Evolutionary conservation across 2,888 invertebrate species (phyloP).

Genomic region (Eulithis testata): DNA sequence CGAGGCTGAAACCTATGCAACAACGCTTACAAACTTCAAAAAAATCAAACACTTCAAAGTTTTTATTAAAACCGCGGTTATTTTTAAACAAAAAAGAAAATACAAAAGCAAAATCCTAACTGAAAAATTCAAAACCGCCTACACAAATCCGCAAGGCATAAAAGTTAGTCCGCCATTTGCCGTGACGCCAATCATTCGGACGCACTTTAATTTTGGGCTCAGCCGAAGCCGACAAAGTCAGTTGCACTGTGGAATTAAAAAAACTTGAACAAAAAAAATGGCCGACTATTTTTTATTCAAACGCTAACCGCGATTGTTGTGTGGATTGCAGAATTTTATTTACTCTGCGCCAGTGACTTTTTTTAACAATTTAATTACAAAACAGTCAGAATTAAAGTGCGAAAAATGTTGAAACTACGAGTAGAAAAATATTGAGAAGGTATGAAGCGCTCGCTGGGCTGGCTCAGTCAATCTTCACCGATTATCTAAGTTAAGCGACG

Average conservation of each 20-base stretch:
- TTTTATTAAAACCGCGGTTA: neutral
- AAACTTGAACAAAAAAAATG: slow-evolving; percentile 36
- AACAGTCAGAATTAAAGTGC: too few species aligned
- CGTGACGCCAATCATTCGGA: slow-evolving; percentile 38
- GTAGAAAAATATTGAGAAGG: too few species aligned
- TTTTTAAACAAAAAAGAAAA: neutral
- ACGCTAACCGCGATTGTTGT: slow-evolving; percentile 30
- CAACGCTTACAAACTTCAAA: too few species aligned
- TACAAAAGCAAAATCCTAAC: slow-evolving; percentile 4
- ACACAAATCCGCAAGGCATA: slow-evolving; percentile 9
- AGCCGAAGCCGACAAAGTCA: slow-evolving; percentile 40
- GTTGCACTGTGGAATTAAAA: slow-evolving; percentile 42
- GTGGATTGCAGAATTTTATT: slow-evolving; percentile 23
- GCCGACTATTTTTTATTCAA: slow-evolving; percentile 35
- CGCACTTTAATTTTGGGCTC: slow-evolving; percentile 42
- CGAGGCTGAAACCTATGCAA: too few species aligned
- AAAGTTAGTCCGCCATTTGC: slow-evolving; percentile 18
- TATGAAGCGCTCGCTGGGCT: too few species aligned
- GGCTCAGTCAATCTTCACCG: too few species aligned
- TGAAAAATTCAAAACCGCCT: slow-evolving; percentile 13
- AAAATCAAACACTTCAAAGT: neutral
- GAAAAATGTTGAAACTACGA: too few species aligned
- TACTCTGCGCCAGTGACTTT: slow-evolving; percentile 6
- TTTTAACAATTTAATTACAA: neutral
- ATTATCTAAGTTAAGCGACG: too few species aligned